These are phyloP conservation scores for Tauraco erythrolophus DNA, from an alignment of 2,113 vertebrate species.

Conservation along the genomic window DNA sequence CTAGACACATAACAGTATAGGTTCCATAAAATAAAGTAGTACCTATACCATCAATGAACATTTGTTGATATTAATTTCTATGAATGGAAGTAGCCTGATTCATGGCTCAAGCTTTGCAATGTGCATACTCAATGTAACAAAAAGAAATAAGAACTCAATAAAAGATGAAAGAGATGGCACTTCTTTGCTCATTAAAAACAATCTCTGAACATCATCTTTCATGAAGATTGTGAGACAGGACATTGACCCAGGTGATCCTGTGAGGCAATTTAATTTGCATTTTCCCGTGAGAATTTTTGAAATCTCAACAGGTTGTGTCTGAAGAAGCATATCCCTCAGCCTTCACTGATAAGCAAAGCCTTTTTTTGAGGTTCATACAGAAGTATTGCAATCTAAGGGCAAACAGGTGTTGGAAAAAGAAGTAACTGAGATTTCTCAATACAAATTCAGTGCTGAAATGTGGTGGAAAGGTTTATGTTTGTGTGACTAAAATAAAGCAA, in stretches of 20 bases:
- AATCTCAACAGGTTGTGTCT: background rate
- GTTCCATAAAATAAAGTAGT: background rate
- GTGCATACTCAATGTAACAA: accelerated
- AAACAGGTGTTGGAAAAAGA: background rate
- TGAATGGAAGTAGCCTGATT: background rate
- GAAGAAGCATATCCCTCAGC: background rate
- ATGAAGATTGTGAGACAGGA: background rate
- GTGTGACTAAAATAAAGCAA: background rate
- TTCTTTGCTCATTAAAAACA: background rate
- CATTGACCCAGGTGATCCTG: background rate
- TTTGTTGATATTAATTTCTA: background rate
- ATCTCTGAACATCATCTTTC: background rate
- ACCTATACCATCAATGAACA: background rate
- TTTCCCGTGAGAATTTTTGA: background rate
- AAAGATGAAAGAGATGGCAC: background rate
- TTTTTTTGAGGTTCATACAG: background rate
- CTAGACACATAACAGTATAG: background rate
- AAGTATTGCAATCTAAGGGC: background rate
- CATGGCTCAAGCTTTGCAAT: background rate
- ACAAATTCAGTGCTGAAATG: background rate
- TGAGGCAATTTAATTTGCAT: background rate
- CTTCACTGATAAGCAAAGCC: background rate
- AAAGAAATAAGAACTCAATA: background rate
- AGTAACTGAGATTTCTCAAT: background rate
- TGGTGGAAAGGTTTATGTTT: background rate